A percentile compares a stretch with the other conserved stretches of the same genome.
These are phyloP conservation scores for Scleropages formosus DNA, from an alignment of 2,797 vertebrate genomes.

Conservation along the genomic window DNA sequence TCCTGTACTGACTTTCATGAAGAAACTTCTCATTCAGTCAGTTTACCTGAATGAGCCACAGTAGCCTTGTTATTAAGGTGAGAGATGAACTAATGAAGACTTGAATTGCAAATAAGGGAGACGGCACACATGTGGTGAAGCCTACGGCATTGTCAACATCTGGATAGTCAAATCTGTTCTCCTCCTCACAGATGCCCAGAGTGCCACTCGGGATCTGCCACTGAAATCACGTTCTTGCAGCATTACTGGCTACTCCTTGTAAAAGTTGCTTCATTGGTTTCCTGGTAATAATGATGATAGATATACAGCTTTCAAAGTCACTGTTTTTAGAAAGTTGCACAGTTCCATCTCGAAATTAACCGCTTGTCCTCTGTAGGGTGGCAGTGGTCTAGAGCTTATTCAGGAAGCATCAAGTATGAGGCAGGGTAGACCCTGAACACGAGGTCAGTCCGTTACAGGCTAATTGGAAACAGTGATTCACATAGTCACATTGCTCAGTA, in stretches of 20 bases:
- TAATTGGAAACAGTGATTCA: too few species aligned
- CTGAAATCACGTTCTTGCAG: neutral
- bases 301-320: too few species aligned
- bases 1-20: conserved; percentile 6
- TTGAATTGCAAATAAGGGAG: conserved; percentile 14
- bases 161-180: conserved; percentile 16
- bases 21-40: conserved; percentile 1
- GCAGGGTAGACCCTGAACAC: too few species aligned
- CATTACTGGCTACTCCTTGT: conserved; percentile 8
- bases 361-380: too few species aligned
- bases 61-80: conserved; percentile 21
- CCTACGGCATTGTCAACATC: conserved; percentile 24
- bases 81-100: conserved; percentile 21
- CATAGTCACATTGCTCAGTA: too few species aligned
- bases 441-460: too few species aligned
- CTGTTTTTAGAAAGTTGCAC: too few species aligned
- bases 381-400: too few species aligned
- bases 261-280: conserved; percentile 6
- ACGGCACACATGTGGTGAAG: neutral
- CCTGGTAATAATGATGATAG: neutral
- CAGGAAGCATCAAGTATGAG: too few species aligned
- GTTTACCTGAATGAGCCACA: neutral
- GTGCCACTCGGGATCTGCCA: neutral
- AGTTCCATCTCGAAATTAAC: too few species aligned
- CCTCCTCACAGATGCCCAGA: conserved; percentile 25